phyloP scores from a whole-genome alignment of 2,888 invertebrate species.

The Steinernema carpocapsae region DNA sequence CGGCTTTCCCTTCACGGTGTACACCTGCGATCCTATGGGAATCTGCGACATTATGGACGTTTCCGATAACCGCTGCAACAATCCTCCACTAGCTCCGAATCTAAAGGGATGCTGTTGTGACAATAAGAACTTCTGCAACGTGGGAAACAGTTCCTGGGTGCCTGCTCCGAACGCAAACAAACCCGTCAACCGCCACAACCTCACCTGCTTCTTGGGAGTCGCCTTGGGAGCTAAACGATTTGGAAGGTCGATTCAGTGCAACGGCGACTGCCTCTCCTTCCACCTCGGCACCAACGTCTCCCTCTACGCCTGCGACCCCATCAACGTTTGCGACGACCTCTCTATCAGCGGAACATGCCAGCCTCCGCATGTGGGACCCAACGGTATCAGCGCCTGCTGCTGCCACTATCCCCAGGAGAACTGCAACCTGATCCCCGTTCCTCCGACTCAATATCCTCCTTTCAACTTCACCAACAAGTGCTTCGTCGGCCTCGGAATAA shows the following conservation, averaged over 20 bases:
- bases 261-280: constrained; percentile 31
- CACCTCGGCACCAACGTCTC: constrained; percentile 20
- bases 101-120: constrained; percentile 21
- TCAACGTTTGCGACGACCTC: constrained; percentile 35
- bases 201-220: constrained; percentile 36
- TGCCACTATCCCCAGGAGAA: constrained; percentile 24
- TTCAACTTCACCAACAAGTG: constrained; percentile 22
- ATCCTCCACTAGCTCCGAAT: background rate
- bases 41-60: background rate
- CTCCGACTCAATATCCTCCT: constrained; percentile 19
- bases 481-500: constrained; percentile 36
- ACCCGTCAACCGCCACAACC: constrained; percentile 34
- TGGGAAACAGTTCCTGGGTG: background rate
- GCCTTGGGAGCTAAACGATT: background rate
- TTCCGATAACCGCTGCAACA: constrained; percentile 29
- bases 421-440: constrained; percentile 7
- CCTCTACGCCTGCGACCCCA: constrained; percentile 36
- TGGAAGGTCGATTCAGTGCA: constrained; percentile 1
- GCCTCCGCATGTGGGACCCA: background rate
- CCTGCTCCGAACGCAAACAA: background rate
- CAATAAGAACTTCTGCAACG: constrained; percentile 21
- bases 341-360: background rate
- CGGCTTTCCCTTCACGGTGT: constrained; percentile 7
- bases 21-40: constrained; percentile 22
- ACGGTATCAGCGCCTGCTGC: constrained; percentile 34